Percentiles rank a stretch among this genome's conserved stretches.
These are phyloP conservation scores for Trichoplusia ni DNA, from an alignment of 1,140 invertebrate genomes.

Conservation along the genomic window DNA sequence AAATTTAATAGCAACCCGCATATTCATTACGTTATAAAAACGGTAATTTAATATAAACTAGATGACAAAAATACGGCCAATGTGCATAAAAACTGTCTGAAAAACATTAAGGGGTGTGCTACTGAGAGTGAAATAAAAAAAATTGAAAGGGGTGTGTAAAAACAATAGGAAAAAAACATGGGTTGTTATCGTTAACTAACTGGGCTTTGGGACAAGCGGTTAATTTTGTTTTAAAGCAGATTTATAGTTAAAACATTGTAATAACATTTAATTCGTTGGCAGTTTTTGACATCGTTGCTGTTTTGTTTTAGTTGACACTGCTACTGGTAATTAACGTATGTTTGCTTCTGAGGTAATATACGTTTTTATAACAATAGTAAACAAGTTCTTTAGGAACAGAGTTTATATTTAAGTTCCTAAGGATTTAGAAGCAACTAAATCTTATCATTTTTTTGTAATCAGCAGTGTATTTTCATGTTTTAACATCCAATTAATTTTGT, in stretches of 20 bases:
- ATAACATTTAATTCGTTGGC: conserved; percentile 13
- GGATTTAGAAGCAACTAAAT: too few species aligned
- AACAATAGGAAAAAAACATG: conserved; percentile 67
- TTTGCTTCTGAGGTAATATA: too few species aligned
- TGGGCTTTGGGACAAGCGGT: conserved; percentile 66
- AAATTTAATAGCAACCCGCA: conserved; percentile 64
- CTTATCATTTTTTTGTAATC: too few species aligned
- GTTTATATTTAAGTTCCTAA: too few species aligned
- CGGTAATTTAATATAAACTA: conserved; percentile 80
- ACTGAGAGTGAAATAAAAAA: conserved; percentile 52
- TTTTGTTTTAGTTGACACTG: not conserved
- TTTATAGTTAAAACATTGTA: conserved; percentile 53
- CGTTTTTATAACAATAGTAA: too few species aligned
- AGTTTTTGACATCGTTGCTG: too few species aligned
- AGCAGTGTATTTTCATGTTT: too few species aligned
- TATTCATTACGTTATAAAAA: conserved; percentile 76
- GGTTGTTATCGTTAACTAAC: conserved; percentile 64
- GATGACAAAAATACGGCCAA: conserved; percentile 75
- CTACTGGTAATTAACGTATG: too few species aligned
- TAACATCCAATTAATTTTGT: too few species aligned
- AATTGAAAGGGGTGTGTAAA: conserved; percentile 66
- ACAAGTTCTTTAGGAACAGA: too few species aligned
- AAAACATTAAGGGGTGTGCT: conserved; percentile 59
- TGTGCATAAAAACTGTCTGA: conserved; percentile 63
- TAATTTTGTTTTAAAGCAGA: conserved; percentile 68